Evolutionary conservation across 2,888 invertebrate species (phyloP).

Genomic region (Clostera curtula): DNA sequence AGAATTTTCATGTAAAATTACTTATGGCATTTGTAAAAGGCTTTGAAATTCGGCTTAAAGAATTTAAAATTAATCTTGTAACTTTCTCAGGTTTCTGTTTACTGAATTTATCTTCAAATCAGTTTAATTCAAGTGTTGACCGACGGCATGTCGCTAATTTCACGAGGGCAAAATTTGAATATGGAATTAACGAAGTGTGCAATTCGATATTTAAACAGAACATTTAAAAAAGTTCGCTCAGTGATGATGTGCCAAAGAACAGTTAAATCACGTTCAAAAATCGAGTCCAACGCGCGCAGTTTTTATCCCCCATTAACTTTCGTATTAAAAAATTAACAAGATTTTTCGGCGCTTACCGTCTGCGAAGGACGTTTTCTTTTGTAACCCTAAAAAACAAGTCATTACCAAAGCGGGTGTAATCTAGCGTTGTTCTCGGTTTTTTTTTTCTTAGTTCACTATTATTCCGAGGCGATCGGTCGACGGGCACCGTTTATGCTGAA

Average conservation of each 20-base stretch:
- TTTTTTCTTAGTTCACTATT: constrained; percentile 66
- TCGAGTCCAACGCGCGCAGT: constrained; percentile 26
- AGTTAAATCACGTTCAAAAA: constrained; percentile 34
- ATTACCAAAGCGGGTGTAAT: constrained; percentile 68
- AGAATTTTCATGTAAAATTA: no score
- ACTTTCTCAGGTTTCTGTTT: no score
- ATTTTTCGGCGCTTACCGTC: constrained; percentile 49
- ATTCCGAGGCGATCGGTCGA: constrained; percentile 60
- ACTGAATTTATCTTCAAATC: no score
- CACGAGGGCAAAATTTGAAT: constrained; percentile 17
- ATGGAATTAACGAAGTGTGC: constrained; percentile 29
- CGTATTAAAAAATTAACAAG: constrained; percentile 63
- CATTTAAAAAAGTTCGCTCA: not conserved
- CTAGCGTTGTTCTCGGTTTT: constrained; percentile 56
- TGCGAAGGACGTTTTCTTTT: constrained; percentile 69
- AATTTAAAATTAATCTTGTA: no score
- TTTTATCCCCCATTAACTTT: constrained; percentile 56
- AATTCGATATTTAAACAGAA: constrained; percentile 2
- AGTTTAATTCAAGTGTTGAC: constrained; percentile 40
- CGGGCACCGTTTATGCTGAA: constrained; percentile 61
- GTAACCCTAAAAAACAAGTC: constrained; percentile 74
- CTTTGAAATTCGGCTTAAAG: no score
- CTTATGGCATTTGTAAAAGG: no score
- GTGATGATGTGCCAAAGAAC: constrained; percentile 22
- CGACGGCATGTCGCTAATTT: constrained; percentile 28